Percentiles rank a stretch among this genome's conserved stretches.
These are phyloP conservation scores for Scaptomyza tumidula DNA, from an alignment of 2,888 invertebrate genomes.

Conservation along the genomic window DNA sequence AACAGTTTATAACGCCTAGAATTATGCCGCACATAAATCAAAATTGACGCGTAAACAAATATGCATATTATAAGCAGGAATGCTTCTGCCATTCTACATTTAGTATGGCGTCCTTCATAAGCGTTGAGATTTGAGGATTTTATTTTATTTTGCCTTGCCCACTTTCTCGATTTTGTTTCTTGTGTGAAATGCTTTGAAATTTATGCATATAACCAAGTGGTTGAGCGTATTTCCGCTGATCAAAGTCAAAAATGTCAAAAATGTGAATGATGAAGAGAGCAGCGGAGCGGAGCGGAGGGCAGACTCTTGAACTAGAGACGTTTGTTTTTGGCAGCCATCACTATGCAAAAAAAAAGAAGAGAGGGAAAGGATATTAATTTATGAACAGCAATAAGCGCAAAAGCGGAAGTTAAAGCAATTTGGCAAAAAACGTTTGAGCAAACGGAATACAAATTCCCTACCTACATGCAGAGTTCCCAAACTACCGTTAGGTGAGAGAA, in stretches of 20 bases:
- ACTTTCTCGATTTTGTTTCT: slow-evolving; percentile 32
- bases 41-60: slow-evolving; percentile 75
- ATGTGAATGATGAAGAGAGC: background rate
- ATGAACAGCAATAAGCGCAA: slow-evolving; percentile 40
- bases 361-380: slow-evolving; percentile 46
- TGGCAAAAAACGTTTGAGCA: slow-evolving; percentile 37
- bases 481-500: background rate
- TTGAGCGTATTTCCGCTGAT: slow-evolving; percentile 44
- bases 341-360: background rate
- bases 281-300: background rate
- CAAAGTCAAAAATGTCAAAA: slow-evolving; percentile 38
- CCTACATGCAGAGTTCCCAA: background rate
- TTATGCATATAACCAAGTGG: slow-evolving; percentile 56
- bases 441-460: background rate
- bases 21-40: slow-evolving; percentile 77
- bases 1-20: slow-evolving; percentile 76
- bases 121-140: slow-evolving; percentile 4
- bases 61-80: slow-evolving; percentile 17
- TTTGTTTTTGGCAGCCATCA: slow-evolving; percentile 41
- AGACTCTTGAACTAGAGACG: slow-evolving; percentile 23
- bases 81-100: no score
- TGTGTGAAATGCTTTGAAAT: slow-evolving; percentile 45
- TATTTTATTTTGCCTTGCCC: background rate
- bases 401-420: slow-evolving; percentile 46
- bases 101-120: no score